A percentile compares a stretch with the other conserved stretches of the same genome.
Conservation (phyloP, 2,888 invertebrate species). For the Ichneumoninae sp. region DNA sequence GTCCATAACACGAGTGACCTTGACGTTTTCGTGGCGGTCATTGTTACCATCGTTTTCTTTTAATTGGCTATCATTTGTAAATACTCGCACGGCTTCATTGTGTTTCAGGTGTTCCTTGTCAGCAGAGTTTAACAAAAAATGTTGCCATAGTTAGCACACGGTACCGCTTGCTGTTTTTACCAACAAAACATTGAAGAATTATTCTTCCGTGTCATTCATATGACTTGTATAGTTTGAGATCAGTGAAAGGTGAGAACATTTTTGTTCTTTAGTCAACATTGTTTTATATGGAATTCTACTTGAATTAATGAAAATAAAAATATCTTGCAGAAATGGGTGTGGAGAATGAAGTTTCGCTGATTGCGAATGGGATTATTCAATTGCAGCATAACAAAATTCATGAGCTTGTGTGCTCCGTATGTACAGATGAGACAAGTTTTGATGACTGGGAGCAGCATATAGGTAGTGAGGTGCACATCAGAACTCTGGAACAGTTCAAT, state of each 20-base stretch:
- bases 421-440: not conserved
- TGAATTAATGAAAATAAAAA: not conserved
- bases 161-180: too few relatives aligned
- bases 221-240: not conserved
- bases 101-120: not conserved
- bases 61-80: not conserved
- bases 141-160: too few relatives aligned
- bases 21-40: not conserved
- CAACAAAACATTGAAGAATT: too few relatives aligned
- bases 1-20: not conserved
- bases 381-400: not conserved
- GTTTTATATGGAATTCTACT: not conserved
- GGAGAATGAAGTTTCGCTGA: not conserved
- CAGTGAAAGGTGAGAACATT: not conserved
- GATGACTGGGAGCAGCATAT: slow-evolving; percentile 14
- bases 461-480: not conserved
- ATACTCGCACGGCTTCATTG: not conserved
- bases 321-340: not conserved
- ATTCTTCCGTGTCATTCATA: not conserved
- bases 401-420: slow-evolving; percentile 22
- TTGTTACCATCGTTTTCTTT: not conserved
- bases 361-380: slow-evolving; percentile 12
- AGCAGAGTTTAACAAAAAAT: too few relatives aligned
- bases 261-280: not conserved
- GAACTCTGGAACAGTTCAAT: slow-evolving; percentile 25